Evolutionary conservation across 2,797 vertebrate genomes (phyloP).

Genomic region (Tolypeutes matacus): DNA sequence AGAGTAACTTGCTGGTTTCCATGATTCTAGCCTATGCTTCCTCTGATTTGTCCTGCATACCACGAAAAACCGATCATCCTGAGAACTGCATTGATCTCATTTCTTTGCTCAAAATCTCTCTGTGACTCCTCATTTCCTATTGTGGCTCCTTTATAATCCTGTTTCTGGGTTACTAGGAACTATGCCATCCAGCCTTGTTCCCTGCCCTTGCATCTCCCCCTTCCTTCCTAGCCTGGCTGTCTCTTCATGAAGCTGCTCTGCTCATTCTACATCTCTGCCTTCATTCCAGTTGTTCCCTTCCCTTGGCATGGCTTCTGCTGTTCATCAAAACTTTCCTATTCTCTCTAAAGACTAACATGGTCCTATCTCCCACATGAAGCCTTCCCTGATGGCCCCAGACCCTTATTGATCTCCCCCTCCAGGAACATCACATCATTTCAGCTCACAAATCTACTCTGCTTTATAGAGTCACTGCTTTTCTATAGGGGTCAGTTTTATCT

Average conservation of each 20-base stretch:
- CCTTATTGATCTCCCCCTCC: neutral
- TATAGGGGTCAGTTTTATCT: neutral
- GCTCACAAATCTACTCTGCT: neutral
- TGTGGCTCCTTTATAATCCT: neutral
- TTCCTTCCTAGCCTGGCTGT: neutral
- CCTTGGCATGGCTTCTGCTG: neutral
- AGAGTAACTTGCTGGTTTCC: neutral
- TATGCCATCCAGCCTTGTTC: neutral
- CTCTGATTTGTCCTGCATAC: neutral
- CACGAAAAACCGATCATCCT: neutral
- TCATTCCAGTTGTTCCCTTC: neutral
- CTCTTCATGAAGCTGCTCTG: neutral
- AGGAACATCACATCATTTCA: neutral
- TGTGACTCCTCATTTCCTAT: neutral
- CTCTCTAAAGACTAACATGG: neutral
- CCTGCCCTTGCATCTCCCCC: neutral
- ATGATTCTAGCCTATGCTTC: neutral
- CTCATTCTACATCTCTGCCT: neutral
- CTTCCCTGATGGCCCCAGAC: neutral
- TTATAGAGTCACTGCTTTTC: neutral
- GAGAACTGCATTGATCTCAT: neutral
- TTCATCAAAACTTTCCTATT: neutral
- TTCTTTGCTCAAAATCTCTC: conserved; percentile 4
- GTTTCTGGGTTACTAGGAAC: neutral
- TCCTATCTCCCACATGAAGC: neutral